Evolutionary conservation across 2,888 invertebrate species (phyloP).

Genomic region (Nebria brevicollis): DNA sequence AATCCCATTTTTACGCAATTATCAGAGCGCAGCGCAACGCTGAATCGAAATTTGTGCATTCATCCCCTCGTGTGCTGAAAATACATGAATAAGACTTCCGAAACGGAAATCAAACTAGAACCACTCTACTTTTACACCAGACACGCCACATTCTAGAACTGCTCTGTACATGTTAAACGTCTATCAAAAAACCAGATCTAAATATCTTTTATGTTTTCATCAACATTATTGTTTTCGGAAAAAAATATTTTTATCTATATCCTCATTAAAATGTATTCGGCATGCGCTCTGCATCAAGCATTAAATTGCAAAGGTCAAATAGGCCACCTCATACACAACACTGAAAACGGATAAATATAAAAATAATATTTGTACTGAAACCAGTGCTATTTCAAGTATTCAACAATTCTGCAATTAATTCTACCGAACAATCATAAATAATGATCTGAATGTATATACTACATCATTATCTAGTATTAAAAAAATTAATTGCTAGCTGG

Average conservation of each 20-base stretch:
- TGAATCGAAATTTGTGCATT: slow-evolving; percentile 43
- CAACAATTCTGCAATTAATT: background rate
- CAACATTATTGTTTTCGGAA: too few species aligned
- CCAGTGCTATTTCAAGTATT: background rate
- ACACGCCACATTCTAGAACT: background rate
- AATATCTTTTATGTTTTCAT: too few species aligned
- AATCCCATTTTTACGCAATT: slow-evolving; percentile 45
- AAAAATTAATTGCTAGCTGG: slow-evolving; percentile 6
- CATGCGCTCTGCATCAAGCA: background rate
- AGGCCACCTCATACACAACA: background rate
- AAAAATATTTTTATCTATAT: too few species aligned
- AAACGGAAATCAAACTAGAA: slow-evolving; percentile 37
- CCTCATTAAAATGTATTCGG: too few species aligned
- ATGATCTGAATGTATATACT: background rate
- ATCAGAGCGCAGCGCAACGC: slow-evolving; percentile 36
- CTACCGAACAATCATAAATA: background rate
- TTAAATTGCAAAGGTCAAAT: slow-evolving; percentile 4
- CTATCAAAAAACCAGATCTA: too few species aligned
- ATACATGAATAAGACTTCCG: slow-evolving; percentile 38
- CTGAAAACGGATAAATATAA: background rate
- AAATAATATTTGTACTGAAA: background rate
- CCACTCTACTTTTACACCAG: background rate
- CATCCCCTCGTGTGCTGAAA: slow-evolving; percentile 44
- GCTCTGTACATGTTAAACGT: too few species aligned
- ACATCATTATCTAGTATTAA: slow-evolving; percentile 19